Percentiles rank a stretch among this genome's conserved stretches.
phyloP scores from a whole-genome alignment of 2,888 invertebrate species.

The Isoperla grammatica region DNA sequence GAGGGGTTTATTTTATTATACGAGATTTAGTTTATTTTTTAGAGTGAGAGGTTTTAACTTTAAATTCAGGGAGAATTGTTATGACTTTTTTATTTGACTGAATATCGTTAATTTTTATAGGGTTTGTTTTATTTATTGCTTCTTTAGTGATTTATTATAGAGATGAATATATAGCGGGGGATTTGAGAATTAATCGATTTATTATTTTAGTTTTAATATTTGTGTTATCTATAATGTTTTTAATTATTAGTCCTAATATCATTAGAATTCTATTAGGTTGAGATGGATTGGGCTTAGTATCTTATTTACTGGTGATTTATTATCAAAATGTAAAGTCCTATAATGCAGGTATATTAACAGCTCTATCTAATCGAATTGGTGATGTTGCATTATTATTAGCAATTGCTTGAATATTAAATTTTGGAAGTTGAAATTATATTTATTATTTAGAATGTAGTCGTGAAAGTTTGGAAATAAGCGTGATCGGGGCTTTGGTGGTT shows the following conservation, averaged over 20 bases:
- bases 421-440: too few relatives aligned
- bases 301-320: slow-evolving; percentile 68
- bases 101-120: slow-evolving; percentile 58
- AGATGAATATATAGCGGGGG: slow-evolving; percentile 55
- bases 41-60: slow-evolving; percentile 52
- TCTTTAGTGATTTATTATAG: slow-evolving; percentile 60
- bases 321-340: slow-evolving; percentile 62
- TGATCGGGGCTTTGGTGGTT: slow-evolving; percentile 46
- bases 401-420: too few relatives aligned
- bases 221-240: slow-evolving; percentile 60
- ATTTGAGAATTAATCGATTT: slow-evolving; percentile 57
- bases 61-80: slow-evolving; percentile 47
- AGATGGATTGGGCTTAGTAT: slow-evolving; percentile 65
- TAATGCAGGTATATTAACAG: slow-evolving; percentile 66
- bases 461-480: slow-evolving; percentile 46
- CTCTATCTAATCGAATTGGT: too few relatives aligned
- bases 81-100: slow-evolving; percentile 59
- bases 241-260: slow-evolving; percentile 64
- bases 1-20: slow-evolving; percentile 46
- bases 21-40: slow-evolving; percentile 47
- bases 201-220: slow-evolving; percentile 59
- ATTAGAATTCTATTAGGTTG: slow-evolving; percentile 66
- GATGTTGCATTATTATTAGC: too few relatives aligned
- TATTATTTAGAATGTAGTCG: too few relatives aligned
- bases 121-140: slow-evolving; percentile 61